Evolutionary conservation across 2,797 vertebrate species (phyloP), one percentile per base, ranked within the genome.

Genomic region (Etheostoma nigrum): DNA sequence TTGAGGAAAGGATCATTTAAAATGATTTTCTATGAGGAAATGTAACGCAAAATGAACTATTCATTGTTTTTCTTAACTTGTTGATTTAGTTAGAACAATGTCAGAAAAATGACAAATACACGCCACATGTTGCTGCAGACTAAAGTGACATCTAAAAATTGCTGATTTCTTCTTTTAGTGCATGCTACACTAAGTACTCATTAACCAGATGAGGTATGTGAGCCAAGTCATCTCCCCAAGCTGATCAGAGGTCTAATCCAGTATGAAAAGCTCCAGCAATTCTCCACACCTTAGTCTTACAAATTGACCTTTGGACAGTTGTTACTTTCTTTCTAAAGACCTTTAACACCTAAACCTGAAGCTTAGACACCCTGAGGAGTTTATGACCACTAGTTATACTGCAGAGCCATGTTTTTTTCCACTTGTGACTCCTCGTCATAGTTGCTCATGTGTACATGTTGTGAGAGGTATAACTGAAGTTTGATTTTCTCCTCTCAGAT

Each of bases 161-260:
- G 47, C 55, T 44, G 15, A 54, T 78, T 68, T 68, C 64, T 87
- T 65, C 76, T 81, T 79, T 74, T 70, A 79, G 36, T 62, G 53
- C n/a, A 45, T 53, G 25, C 42, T 52, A 49, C 48, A 55, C 49
- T n/a, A 16, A 76, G 54, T 81, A 82, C 57, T 83, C 55, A 73
- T 78, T 78, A 84, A 82, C 74, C 66, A 63, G 71, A 36, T 2
- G 2, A 51, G 49, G 21, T 27, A 13, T 40, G 36, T 44, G 36
- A 53, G 67, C 60, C 52, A 61, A 67, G 54, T 72, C 45, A 21
- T 74, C 58, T 40, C 47, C 19, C 13, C 21, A 30, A 23, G 25
- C 58, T 59, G 67, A 70, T 81, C 47, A 55, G 36, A 73, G 27
- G 42, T 79, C 65, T 71, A 33, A 69, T 61, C 45, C 55, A 21